Conservation (phyloP, 2,797 vertebrate species). For the Urocyon cinereoargenteus region DNA sequence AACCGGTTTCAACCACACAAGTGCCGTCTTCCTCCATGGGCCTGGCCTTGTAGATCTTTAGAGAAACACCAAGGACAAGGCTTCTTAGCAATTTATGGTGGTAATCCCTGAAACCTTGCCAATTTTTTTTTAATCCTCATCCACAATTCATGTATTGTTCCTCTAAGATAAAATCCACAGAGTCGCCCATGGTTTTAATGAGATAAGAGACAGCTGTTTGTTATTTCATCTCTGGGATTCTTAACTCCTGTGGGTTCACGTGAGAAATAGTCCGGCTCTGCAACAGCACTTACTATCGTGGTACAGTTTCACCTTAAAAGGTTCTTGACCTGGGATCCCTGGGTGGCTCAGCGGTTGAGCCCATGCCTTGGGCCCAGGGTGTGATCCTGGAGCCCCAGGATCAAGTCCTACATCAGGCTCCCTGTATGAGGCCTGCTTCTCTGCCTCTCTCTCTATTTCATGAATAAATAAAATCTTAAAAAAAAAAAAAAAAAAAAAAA, state of each 20-base stretch:
- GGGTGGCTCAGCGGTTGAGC: too few species aligned
- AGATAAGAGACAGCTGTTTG: background rate
- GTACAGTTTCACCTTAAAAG: background rate
- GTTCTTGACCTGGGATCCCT: background rate
- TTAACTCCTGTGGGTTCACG: background rate
- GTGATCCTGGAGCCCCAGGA: too few species aligned
- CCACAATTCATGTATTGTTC: conserved; percentile 32
- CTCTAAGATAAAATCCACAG: conserved; percentile 40
- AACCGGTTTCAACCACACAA: conserved; percentile 45
- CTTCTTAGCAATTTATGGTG: conserved; percentile 19
- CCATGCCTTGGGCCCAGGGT: too few species aligned
- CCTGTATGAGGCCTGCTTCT: too few species aligned
- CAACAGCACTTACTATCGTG: accelerated
- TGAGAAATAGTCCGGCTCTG: background rate
- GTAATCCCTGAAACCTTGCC: conserved; percentile 38
- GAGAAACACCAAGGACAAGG: background rate
- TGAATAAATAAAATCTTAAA: too few species aligned
- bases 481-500: too few species aligned
- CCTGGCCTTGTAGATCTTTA: background rate
- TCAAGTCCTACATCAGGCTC: too few species aligned
- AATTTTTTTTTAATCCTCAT: conserved; percentile 28
- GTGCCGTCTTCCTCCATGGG: background rate
- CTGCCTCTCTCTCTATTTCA: too few species aligned
- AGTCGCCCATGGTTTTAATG: background rate
- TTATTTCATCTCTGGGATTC: background rate